These are phyloP conservation scores for Synanthedon tipuliformis DNA, from an alignment of 2,888 invertebrate species.

Conservation along the genomic window DNA sequence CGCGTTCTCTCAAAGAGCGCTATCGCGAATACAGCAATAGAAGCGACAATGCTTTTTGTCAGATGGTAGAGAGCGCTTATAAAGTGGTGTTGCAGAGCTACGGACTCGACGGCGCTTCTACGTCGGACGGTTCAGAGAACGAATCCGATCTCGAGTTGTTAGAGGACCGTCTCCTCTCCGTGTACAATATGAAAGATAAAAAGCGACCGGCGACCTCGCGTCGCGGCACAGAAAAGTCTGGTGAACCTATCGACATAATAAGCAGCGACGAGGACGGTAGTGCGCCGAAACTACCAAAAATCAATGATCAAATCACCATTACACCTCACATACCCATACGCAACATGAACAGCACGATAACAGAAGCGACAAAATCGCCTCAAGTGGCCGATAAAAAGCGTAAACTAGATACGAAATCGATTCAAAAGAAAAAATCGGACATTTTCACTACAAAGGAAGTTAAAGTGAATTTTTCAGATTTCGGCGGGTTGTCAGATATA, in stretches of 20 bases:
- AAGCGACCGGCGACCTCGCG: slow-evolving; percentile 47
- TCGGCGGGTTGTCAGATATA: slow-evolving; percentile 85
- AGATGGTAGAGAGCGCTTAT: slow-evolving; percentile 82
- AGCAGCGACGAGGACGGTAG: slow-evolving; percentile 56
- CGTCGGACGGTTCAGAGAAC: slow-evolving; percentile 71
- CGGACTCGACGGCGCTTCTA: slow-evolving; percentile 71
- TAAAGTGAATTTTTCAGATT: slow-evolving; percentile 75
- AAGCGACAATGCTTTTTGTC: slow-evolving; percentile 83
- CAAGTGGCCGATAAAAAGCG: slow-evolving; percentile 48
- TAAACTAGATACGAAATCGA: slow-evolving; percentile 33
- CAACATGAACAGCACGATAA: slow-evolving; percentile 29
- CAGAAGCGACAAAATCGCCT: slow-evolving; percentile 29
- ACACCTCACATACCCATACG: slow-evolving; percentile 52
- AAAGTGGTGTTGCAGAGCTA: slow-evolving; percentile 78
- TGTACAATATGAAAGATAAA: slow-evolving; percentile 65
- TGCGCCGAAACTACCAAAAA: slow-evolving; percentile 60
- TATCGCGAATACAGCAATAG: slow-evolving; percentile 82
- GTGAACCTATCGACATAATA: slow-evolving; percentile 59
- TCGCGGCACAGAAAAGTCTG: slow-evolving; percentile 45
- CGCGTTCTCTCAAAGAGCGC: slow-evolving; percentile 79
- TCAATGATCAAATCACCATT: slow-evolving; percentile 61
- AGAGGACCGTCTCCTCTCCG: slow-evolving; percentile 70
- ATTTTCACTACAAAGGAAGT: slow-evolving; percentile 43
- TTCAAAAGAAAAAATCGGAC: slow-evolving; percentile 41
- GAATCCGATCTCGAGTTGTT: slow-evolving; percentile 79